Evolutionary conservation across 35 echinoderm and acorn worm species (phyloP).

Genomic region (Holothuria glaberrima): DNA sequence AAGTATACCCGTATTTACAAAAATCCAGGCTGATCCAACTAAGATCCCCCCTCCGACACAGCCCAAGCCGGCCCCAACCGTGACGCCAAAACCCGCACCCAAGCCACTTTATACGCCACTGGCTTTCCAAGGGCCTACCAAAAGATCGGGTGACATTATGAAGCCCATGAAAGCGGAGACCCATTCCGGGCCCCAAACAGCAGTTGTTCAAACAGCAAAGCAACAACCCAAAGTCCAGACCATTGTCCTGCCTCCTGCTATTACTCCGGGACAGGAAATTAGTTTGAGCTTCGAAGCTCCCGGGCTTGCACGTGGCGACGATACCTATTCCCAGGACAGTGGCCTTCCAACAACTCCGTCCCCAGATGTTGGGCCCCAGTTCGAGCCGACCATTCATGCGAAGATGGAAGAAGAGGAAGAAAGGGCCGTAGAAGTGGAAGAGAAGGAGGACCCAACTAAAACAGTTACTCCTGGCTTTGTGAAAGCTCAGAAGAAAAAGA

Average conservation of each 20-base stretch:
- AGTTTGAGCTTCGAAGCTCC: conserved; percentile 29
- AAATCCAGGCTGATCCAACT: conserved; percentile 23
- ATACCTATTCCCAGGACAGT: conserved; percentile 32
- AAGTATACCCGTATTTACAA: conserved; percentile 13
- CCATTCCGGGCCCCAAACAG: conserved; percentile 33
- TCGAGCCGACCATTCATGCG: not conserved
- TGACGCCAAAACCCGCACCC: conserved; percentile 19
- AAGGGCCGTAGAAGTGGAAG: not conserved
- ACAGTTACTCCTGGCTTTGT: conserved; percentile 31
- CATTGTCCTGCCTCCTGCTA: conserved; percentile 25
- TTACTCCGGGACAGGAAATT: conserved; percentile 35
- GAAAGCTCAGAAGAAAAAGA: conserved; percentile 53
- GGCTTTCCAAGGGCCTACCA: conserved; percentile 28
- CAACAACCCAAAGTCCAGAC: conserved; percentile 33
- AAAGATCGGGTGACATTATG: conserved; percentile 4
- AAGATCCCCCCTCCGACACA: conserved; percentile 20
- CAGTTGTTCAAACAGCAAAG: conserved; percentile 12
- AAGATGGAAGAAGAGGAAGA: conserved; percentile 25
- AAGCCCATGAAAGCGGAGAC: conserved; percentile 50
- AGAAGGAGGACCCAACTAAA: conserved; percentile 32
- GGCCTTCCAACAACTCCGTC: conserved; percentile 28
- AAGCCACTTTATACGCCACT: conserved; percentile 31
- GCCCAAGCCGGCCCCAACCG: not conserved
- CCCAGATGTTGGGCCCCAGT: conserved; percentile 16
- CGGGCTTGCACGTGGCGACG: conserved; percentile 34